These are phyloP conservation scores for Pogonomyrmex barbatus DNA, from an alignment of 1,140 invertebrate genomes.

Conservation along the genomic window DNA sequence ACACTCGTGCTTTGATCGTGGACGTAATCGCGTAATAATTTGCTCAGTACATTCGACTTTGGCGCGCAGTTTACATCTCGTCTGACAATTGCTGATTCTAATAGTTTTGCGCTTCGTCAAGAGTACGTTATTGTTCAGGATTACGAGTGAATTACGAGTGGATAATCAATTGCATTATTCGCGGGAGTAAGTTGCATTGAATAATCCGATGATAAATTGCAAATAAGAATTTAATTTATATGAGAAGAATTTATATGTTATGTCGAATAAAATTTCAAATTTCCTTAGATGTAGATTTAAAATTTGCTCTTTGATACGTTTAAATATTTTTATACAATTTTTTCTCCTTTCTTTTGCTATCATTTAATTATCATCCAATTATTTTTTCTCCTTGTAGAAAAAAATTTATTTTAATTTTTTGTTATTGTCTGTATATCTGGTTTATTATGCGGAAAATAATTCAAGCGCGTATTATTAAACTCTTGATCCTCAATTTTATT, in stretches of 20 bases:
- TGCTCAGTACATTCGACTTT: neutral
- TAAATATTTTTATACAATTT: neutral
- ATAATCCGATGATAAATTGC: neutral
- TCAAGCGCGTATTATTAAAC: neutral
- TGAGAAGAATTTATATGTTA: too few relatives aligned
- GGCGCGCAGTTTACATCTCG: neutral
- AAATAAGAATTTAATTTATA: neutral
- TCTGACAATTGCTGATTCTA: neutral
- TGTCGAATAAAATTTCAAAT: too few relatives aligned
- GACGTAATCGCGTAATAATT: constrained; percentile 10
- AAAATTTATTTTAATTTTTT: neutral
- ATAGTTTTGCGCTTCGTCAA: neutral
- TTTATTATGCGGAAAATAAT: neutral
- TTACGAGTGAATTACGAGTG: neutral
- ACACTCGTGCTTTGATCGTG: constrained; percentile 56
- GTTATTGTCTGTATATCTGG: neutral
- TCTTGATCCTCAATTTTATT: too few relatives aligned
- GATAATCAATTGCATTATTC: neutral
- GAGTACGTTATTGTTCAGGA: neutral
- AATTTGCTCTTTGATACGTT: too few relatives aligned
- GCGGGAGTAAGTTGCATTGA: neutral
- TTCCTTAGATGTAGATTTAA: too few relatives aligned
- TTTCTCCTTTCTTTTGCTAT: neutral
- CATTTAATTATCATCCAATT: neutral
- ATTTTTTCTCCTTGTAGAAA: neutral